Conservation (phyloP, 1,140 invertebrate genomes). For the Anastrepha ludens region DNA sequence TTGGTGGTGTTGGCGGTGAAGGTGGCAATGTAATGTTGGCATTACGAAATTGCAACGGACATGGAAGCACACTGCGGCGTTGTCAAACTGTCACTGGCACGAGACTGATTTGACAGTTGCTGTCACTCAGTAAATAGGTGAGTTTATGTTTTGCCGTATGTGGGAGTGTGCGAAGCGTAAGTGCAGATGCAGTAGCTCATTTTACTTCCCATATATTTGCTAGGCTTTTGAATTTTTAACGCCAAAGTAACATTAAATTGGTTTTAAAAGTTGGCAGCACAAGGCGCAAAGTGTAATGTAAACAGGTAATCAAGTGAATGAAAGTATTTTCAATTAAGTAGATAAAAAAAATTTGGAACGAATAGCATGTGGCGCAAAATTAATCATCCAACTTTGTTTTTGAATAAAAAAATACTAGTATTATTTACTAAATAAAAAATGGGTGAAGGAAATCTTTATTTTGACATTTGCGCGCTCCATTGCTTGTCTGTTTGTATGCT, state of each 20-base stretch:
- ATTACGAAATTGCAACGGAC: slow-evolving; percentile 41
- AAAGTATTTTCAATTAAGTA: background rate
- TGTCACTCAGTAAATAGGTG: slow-evolving; percentile 25
- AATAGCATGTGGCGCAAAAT: too few relatives aligned
- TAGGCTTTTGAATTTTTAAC: slow-evolving; percentile 33
- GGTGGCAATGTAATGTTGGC: background rate
- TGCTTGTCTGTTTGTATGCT: too few relatives aligned
- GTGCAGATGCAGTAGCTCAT: slow-evolving; percentile 4
- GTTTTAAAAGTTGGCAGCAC: background rate
- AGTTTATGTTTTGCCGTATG: background rate
- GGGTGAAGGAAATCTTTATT: too few relatives aligned
- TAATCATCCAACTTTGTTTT: too few relatives aligned
- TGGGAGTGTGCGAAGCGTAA: background rate
- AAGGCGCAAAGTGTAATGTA: background rate
- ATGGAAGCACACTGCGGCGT: slow-evolving; percentile 18
- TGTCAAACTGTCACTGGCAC: slow-evolving; percentile 50
- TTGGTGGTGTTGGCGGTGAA: background rate
- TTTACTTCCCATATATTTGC: background rate
- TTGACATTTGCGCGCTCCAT: too few relatives aligned
- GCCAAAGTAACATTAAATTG: slow-evolving; percentile 20
- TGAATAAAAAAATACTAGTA: too few relatives aligned
- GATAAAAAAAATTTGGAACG: too few relatives aligned
- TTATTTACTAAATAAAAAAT: too few relatives aligned
- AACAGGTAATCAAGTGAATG: background rate
- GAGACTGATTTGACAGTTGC: slow-evolving; percentile 51